These are phyloP conservation scores for Temnothorax curvispinosus DNA, from an alignment of 1,140 invertebrate genomes.

Conservation along the genomic window DNA sequence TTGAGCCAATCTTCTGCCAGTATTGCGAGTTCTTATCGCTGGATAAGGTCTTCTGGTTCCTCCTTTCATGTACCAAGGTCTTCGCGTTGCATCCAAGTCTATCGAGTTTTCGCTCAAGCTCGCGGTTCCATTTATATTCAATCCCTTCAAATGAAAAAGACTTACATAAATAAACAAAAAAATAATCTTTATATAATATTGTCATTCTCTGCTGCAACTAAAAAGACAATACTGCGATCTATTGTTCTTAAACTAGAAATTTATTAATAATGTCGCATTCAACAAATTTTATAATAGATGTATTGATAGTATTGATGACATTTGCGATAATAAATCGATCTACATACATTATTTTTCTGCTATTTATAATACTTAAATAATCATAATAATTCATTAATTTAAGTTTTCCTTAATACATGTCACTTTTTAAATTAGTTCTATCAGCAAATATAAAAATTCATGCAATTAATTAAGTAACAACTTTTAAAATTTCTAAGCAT, in stretches of 20 bases:
- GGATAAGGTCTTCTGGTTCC: conserved; percentile 86
- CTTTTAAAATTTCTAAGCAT: neutral
- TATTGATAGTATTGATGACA: neutral
- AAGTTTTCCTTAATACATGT: neutral
- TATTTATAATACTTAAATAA: conserved; percentile 9
- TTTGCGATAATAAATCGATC: neutral
- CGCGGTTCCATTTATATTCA: conserved; percentile 75
- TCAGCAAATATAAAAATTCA: neutral
- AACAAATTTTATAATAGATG: neutral
- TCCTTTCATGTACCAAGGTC: conserved; percentile 88
- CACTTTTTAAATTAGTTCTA: neutral
- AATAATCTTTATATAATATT: neutral
- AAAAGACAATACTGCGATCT: neutral
- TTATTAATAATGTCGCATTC: conserved; percentile 10
- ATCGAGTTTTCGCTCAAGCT: conserved; percentile 71
- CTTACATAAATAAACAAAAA: neutral
- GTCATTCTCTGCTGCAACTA: conserved; percentile 12
- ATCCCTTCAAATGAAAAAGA: conserved; percentile 67
- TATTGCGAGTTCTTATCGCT: conserved; percentile 81
- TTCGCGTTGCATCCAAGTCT: conserved; percentile 79
- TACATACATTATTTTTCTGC: neutral
- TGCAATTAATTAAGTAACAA: conserved; percentile 3
- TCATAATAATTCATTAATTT: neutral
- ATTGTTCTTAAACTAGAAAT: neutral
- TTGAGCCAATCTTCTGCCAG: conserved; percentile 83